These are phyloP conservation scores for Struthio camelus DNA, from an alignment of 2,113 vertebrate genomes.

Conservation along the genomic window DNA sequence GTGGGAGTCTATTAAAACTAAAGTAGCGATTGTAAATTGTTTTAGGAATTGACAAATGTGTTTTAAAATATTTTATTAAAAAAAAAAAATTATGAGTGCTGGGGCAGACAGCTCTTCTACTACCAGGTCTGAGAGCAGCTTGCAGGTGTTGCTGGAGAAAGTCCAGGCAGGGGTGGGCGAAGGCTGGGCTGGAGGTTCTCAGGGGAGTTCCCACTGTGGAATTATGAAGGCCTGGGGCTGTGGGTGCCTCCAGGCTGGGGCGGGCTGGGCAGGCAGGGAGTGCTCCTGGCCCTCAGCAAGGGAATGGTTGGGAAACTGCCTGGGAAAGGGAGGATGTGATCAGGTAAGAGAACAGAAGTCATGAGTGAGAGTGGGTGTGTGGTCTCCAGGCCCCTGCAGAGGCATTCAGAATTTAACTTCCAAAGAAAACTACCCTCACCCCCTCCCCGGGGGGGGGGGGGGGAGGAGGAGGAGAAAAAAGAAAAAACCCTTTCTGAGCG, in stretches of 20 bases:
- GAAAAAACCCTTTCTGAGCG: too few relatives aligned
- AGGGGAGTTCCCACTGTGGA: fast-evolving
- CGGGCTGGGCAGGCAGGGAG: neutral
- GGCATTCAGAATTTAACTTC: too few relatives aligned
- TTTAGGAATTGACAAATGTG: neutral
- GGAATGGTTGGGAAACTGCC: neutral
- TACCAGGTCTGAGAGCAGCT: fast-evolving
- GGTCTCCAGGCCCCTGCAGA: too few relatives aligned
- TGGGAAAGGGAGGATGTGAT: neutral
- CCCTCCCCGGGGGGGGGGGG: too few relatives aligned
- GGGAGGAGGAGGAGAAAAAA: too few relatives aligned
- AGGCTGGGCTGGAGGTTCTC: too few relatives aligned
- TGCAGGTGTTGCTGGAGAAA: neutral
- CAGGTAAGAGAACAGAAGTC: neutral
- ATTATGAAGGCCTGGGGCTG: too few relatives aligned
- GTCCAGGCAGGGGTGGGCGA: neutral
- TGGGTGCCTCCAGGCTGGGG: neutral
- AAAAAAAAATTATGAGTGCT: neutral
- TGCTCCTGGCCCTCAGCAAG: neutral
- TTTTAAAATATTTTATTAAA: too few relatives aligned
- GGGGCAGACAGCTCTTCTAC: neutral
- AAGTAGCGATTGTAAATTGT: neutral
- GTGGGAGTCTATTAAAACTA: neutral
- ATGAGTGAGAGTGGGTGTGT: neutral
- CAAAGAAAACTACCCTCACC: too few relatives aligned